Percentiles rank a stretch among this genome's conserved stretches.
phyloP scores from a whole-genome alignment of 2,797 vertebrate genomes.

The Lates japonicus region DNA sequence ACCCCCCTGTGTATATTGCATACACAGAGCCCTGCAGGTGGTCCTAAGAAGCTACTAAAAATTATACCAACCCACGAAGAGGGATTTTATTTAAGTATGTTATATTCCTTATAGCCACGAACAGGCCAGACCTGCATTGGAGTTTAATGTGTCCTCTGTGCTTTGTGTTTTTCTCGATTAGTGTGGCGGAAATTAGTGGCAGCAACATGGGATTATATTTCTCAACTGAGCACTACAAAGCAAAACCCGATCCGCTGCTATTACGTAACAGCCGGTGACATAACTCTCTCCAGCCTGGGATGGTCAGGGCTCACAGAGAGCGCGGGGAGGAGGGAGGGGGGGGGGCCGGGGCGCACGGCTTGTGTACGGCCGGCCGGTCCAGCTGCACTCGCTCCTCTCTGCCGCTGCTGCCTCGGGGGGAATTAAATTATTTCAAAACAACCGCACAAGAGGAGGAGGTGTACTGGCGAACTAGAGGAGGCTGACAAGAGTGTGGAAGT shows the following conservation, averaged over 20 bases:
- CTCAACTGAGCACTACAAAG: constrained; percentile 69
- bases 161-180: constrained; percentile 57
- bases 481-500: not conserved
- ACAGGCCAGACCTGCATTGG: not conserved
- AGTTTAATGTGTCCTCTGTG: not conserved
- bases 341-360: constrained; percentile 42
- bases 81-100: not conserved
- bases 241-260: constrained; percentile 77
- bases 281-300: constrained; percentile 78
- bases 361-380: constrained; percentile 55
- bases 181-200: constrained; percentile 60
- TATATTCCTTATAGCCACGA: too few relatives aligned
- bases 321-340: not conserved
- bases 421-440: constrained; percentile 55
- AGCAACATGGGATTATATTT: constrained; percentile 78
- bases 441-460: constrained; percentile 45
- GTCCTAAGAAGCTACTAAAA: not conserved
- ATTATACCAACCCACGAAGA: not conserved
- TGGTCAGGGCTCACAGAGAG: constrained; percentile 57
- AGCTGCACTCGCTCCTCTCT: constrained; percentile 56
- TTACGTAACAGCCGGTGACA: constrained; percentile 86
- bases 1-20: not conserved
- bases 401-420: constrained; percentile 39
- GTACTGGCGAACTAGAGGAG: constrained; percentile 3
- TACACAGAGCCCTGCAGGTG: not conserved